Evolutionary conservation across 2,888 invertebrate species (phyloP).

Genomic region (Sphecodes monilicornis): DNA sequence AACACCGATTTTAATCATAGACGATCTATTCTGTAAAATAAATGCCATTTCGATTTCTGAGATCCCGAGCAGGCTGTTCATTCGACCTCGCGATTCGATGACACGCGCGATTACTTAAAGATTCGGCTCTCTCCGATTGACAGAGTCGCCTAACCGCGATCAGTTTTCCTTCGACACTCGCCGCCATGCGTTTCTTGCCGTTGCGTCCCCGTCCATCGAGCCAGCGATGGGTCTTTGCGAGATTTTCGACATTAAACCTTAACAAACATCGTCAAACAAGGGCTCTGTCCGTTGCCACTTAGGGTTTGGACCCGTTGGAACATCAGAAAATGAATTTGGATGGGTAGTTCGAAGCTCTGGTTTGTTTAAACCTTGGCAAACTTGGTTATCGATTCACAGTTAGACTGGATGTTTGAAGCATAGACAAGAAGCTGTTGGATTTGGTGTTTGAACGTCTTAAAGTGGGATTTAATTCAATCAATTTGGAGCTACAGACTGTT

Average conservation of each 20-base stretch:
- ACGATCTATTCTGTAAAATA: constrained; percentile 42
- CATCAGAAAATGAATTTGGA: too few species aligned
- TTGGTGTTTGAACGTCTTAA: too few species aligned
- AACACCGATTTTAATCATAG: constrained; percentile 26
- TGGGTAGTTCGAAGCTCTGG: too few species aligned
- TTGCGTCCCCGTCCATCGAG: neutral
- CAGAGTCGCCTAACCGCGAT: constrained; percentile 20
- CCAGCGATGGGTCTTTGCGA: neutral
- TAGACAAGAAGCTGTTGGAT: too few species aligned
- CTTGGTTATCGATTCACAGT: too few species aligned
- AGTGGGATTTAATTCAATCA: too few species aligned
- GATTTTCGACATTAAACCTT: neutral
- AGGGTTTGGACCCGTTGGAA: too few species aligned
- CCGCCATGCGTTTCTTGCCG: neutral
- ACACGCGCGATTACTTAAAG: constrained; percentile 25
- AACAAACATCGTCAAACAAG: neutral
- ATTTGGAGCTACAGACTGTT: too few species aligned
- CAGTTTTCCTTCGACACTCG: constrained; percentile 51
- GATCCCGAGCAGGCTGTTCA: constrained; percentile 4
- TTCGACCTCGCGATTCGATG: neutral
- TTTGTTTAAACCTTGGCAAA: too few species aligned
- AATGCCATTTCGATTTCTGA: constrained; percentile 25
- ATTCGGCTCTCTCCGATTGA: constrained; percentile 4
- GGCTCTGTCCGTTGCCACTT: neutral
- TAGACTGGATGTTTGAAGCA: too few species aligned